A percentile compares a stretch with the other conserved stretches of the same genome.
phyloP scores from a whole-genome alignment of 2,888 invertebrate species.

The Galerucella pusilla region DNA sequence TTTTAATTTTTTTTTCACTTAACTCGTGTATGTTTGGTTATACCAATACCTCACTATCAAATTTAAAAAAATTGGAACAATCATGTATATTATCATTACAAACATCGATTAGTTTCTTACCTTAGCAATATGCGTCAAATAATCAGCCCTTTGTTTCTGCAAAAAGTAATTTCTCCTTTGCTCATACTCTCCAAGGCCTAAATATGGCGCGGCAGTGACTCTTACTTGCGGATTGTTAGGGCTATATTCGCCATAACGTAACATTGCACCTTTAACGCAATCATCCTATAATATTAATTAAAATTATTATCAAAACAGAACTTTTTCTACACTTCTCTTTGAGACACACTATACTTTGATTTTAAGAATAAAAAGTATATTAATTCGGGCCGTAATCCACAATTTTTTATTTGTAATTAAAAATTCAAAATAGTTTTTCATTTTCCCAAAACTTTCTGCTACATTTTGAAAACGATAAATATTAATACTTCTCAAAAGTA shows the following conservation, averaged over 20 bases:
- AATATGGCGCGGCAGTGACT: conserved; percentile 66
- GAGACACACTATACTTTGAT: no score
- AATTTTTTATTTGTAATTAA: no score
- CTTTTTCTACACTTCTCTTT: background rate
- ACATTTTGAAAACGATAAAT: no score
- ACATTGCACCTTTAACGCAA: conserved; percentile 63
- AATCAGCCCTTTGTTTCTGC: conserved; percentile 68
- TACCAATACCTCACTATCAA: no score
- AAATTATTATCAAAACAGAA: background rate
- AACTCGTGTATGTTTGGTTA: no score
- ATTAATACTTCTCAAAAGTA: background rate
- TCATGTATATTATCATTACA: no score
- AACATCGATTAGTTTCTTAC: conserved; percentile 55
- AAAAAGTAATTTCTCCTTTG: conserved; percentile 67
- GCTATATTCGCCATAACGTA: conserved; percentile 72
- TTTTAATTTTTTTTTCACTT: no score
- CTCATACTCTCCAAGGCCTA: conserved; percentile 72
- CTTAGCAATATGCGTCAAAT: conserved; percentile 70
- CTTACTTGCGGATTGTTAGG: conserved; percentile 71
- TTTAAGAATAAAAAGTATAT: no score
- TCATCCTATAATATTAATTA: conserved; percentile 54
- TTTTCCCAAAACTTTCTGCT: no score
- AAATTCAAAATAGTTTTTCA: no score
- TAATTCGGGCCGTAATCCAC: no score
- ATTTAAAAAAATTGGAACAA: no score